Evolutionary conservation across 2,888 invertebrate species (phyloP).

Genomic region (Drosophila subquinaria): DNA sequence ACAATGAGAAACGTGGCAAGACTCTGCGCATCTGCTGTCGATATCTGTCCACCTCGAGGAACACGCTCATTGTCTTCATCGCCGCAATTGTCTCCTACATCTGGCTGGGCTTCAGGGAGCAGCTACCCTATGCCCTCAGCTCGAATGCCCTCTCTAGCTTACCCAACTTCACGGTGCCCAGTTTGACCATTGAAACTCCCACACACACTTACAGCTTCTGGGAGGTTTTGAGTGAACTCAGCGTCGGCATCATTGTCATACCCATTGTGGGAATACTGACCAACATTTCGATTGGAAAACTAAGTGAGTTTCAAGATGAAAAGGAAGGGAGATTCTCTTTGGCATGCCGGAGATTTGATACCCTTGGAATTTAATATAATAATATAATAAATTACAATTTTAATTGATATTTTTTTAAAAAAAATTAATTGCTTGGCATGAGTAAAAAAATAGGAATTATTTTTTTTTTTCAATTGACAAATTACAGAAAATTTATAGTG

Average conservation of each 20-base stretch:
- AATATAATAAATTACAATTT: too few relatives aligned
- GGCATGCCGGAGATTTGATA: too few relatives aligned
- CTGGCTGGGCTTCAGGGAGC: conserved; percentile 86
- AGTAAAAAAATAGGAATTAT: too few relatives aligned
- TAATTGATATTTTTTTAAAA: too few relatives aligned
- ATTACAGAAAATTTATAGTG: too few relatives aligned
- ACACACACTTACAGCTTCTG: conserved; percentile 87
- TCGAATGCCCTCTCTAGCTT: conserved; percentile 88
- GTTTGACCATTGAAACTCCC: conserved; percentile 87
- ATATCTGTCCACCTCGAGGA: conserved; percentile 91
- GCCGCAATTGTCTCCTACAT: conserved; percentile 88
- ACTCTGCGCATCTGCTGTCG: conserved; percentile 87
- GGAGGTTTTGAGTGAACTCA: conserved; percentile 90
- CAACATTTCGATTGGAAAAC: conserved; percentile 97
- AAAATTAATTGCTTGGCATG: too few relatives aligned
- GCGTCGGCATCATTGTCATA: conserved; percentile 92
- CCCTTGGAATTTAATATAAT: too few relatives aligned
- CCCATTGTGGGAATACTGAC: conserved; percentile 95
- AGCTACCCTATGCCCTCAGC: conserved; percentile 87
- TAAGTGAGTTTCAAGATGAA: conserved; percentile 87
- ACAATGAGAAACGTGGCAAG: conserved; percentile 77
- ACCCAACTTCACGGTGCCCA: conserved; percentile 89
- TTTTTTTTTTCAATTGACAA: too few relatives aligned
- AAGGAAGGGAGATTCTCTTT: neutral
- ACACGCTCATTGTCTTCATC: conserved; percentile 91